These are phyloP conservation scores for Chironomus striatipennis DNA, from an alignment of 1,140 invertebrate genomes.

Conservation along the genomic window DNA sequence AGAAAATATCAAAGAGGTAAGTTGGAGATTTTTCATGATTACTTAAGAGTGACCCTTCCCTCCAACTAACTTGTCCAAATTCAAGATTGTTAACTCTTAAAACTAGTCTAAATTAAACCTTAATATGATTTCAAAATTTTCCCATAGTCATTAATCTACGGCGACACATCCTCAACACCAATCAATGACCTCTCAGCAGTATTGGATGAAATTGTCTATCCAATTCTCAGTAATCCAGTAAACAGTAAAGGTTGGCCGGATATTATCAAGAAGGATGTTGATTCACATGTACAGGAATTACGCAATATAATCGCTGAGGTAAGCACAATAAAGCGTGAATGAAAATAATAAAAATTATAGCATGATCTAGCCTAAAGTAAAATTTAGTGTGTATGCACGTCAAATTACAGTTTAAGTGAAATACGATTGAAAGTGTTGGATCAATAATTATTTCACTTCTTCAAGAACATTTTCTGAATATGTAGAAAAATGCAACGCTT, in stretches of 20 bases:
- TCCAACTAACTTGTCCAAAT: no score
- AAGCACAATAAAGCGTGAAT: slow-evolving; percentile 26
- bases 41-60: no score
- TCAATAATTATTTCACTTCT: slow-evolving; percentile 18
- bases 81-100: no score
- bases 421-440: slow-evolving; percentile 19
- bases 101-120: no score
- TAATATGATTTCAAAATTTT: not conserved
- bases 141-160: slow-evolving; percentile 47
- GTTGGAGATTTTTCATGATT: slow-evolving; percentile 33
- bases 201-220: slow-evolving; percentile 65
- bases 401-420: slow-evolving; percentile 21
- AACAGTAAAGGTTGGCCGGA: slow-evolving; percentile 61
- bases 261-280: slow-evolving; percentile 60
- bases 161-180: slow-evolving; percentile 64
- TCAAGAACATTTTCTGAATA: no score
- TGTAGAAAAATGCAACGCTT: no score
- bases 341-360: slow-evolving; percentile 8
- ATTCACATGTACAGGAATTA: slow-evolving; percentile 58
- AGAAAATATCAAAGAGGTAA: slow-evolving; percentile 47
- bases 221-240: slow-evolving; percentile 50
- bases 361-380: no score
- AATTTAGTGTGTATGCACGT: not conserved
- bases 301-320: slow-evolving; percentile 61
- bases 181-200: slow-evolving; percentile 65